phyloP scores from a whole-genome alignment of 2,113 vertebrate genomes.

The Perca fluviatilis region DNA sequence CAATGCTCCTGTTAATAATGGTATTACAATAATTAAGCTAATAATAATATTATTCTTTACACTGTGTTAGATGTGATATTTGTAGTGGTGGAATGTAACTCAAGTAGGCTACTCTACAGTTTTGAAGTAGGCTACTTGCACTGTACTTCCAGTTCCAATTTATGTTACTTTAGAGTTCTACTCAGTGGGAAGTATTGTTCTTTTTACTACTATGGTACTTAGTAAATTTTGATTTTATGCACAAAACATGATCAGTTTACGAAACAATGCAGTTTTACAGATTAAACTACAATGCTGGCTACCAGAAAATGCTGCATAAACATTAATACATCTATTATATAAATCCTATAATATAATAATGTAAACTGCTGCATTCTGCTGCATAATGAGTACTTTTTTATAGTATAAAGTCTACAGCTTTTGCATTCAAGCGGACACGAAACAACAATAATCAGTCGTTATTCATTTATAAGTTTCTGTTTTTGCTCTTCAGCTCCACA shows the following conservation, averaged over 20 bases:
- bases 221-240: neutral
- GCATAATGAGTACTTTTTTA: neutral
- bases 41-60: neutral
- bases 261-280: neutral
- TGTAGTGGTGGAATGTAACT: neutral
- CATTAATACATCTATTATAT: neutral
- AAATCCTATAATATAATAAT: neutral
- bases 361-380: neutral
- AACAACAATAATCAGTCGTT: neutral
- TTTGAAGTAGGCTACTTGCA: neutral
- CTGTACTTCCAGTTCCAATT: neutral
- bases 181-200: neutral
- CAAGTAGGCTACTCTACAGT: neutral
- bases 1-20: neutral
- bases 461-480: neutral
- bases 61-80: neutral
- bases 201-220: neutral
- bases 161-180: neutral
- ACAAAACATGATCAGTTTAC: neutral
- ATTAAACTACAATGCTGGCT: neutral
- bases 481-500: constrained; percentile 81
- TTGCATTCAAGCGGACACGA: neutral
- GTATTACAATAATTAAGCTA: neutral
- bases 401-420: neutral
- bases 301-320: neutral